These are phyloP conservation scores for Poliocrania exsul DNA, from an alignment of 2,797 vertebrate genomes.

Conservation along the genomic window DNA sequence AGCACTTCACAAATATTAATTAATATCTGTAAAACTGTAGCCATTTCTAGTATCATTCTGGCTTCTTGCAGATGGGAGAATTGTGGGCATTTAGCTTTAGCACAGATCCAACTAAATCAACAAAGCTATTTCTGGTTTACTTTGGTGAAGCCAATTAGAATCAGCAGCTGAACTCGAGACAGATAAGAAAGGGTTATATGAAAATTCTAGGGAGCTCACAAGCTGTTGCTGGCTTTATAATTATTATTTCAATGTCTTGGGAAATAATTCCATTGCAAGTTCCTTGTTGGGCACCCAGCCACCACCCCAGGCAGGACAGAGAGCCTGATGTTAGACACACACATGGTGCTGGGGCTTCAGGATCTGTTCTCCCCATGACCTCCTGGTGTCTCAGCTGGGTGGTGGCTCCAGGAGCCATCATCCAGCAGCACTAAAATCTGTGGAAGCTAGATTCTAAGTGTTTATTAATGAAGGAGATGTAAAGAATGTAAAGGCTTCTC, in stretches of 20 bases:
- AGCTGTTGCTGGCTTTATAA: neutral
- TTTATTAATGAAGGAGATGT: neutral
- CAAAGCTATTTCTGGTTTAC: neutral
- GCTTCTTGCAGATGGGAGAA: slow-evolving; percentile 14
- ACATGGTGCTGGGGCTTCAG: accelerated
- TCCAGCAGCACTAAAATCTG: neutral
- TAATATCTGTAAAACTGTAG: slow-evolving; percentile 23
- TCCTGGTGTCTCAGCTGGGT: neutral
- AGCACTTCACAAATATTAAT: slow-evolving; percentile 30
- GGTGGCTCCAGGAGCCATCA: neutral
- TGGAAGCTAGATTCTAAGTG: neutral
- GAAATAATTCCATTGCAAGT: neutral
- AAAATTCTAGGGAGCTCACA: neutral
- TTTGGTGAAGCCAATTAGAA: slow-evolving; percentile 4
- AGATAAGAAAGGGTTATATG: neutral
- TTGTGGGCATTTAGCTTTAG: neutral
- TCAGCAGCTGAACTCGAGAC: neutral
- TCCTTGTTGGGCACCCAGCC: neutral
- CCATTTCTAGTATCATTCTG: neutral
- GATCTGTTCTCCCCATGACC: neutral
- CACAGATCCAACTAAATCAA: neutral
- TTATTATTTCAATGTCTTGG: neutral
- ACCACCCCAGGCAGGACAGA: neutral
- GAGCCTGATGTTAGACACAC: neutral
- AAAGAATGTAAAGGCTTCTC: neutral